Evolutionary conservation across 2,113 vertebrate genomes (phyloP), one percentile per base, ranked within the genome.

Genomic region (Asarcornis scutulata): DNA sequence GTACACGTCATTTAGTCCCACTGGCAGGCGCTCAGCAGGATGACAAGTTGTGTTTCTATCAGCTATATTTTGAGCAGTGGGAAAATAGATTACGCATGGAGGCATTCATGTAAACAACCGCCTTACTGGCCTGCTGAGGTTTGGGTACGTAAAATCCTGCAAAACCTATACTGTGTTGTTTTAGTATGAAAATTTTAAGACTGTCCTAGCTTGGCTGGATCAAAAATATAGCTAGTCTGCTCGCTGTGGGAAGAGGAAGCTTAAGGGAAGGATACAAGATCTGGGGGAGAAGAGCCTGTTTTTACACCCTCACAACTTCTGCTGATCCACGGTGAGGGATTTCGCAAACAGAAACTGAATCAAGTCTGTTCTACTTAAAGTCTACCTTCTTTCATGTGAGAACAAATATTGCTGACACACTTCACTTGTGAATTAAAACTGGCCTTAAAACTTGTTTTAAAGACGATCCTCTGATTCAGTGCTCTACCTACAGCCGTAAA

Each of bases 1-100:
- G 23, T 17, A 22, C 7, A 6, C 0, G 2, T 21, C 31, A 17
- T 20, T 29, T 12, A 31, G 46, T 53, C 46, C 38, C 25, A 11
- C 44, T 55, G 75, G 67, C 67, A 31, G 82, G 8, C 17, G 38
- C 32, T 53, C 38, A n/a, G 13, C 13, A 36, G 34, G 34, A 73
- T 18, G 23, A 68, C 32, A 31, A 36, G 7, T 29, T 40, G 1
- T 15, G n/a, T 48, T 68, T 59, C 42, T 36, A 3, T 59, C 67
- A 8, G 17, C n/a, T 53, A 17, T 6, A 44, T 17, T 34, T 59
- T 9, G 18, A 59, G 62, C 27, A 9, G 29, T 5, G 8, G 13
- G 13, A 73, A 79, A 38, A 27, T 13, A 7, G 31, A 21, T 58
- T 17, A 44, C 8, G 1, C 18, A 11, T 2, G 13, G 40, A 58